phyloP scores from a whole-genome alignment of 2,113 vertebrate species.

The Choloepus hoffmanni region DNA sequence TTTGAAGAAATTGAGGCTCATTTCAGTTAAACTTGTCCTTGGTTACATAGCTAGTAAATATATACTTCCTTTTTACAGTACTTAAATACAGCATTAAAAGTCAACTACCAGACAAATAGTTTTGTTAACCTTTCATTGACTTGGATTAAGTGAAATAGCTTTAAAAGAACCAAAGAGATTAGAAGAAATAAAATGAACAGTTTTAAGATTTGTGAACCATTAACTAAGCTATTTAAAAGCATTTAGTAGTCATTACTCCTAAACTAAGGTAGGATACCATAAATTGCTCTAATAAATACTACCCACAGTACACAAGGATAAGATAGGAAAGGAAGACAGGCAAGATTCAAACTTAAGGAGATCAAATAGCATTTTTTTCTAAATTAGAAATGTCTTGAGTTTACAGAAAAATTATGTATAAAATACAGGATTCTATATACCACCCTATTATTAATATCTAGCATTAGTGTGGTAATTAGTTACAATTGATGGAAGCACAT shows the following conservation, averaged over 20 bases:
- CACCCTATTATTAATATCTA: too few species aligned
- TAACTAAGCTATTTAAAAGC: slow-evolving; percentile 58
- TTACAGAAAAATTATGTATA: too few species aligned
- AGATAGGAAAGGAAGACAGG: slow-evolving; percentile 57
- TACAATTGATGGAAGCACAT: too few species aligned
- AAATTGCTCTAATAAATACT: slow-evolving; percentile 40
- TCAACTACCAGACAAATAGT: slow-evolving; percentile 18
- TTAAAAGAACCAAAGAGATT: neutral
- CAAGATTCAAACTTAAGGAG: neutral
- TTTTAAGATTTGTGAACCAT: neutral
- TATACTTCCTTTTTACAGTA: slow-evolving; percentile 23
- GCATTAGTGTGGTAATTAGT: too few species aligned
- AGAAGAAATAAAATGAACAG: neutral
- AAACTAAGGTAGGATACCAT: slow-evolving; percentile 46
- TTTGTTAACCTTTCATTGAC: slow-evolving; percentile 15
- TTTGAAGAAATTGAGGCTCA: slow-evolving; percentile 51
- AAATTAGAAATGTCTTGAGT: too few species aligned
- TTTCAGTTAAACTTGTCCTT: neutral
- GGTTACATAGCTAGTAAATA: slow-evolving; percentile 37
- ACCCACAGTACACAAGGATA: neutral
- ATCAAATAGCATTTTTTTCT: neutral
- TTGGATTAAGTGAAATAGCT: slow-evolving; percentile 30
- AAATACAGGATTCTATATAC: too few species aligned
- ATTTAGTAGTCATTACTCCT: neutral
- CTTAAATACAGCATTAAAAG: slow-evolving; percentile 46